These are phyloP conservation scores for Yoshiicerus persimilis DNA, from an alignment of 1,140 invertebrate genomes.

Conservation along the genomic window DNA sequence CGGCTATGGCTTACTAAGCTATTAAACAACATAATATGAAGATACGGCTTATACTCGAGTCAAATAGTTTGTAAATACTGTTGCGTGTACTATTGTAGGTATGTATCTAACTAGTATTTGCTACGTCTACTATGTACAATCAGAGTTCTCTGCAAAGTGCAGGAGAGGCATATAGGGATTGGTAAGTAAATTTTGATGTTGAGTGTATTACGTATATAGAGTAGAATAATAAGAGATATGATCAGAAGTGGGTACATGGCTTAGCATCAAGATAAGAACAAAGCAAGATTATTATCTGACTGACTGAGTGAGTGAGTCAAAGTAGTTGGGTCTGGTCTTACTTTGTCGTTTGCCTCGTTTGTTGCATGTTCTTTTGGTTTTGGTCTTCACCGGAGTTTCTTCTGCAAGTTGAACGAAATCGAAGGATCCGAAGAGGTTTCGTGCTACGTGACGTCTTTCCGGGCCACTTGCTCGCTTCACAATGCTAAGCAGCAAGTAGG, in stretches of 20 bases:
- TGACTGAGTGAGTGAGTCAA: neutral
- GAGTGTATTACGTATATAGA: neutral
- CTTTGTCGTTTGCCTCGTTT: neutral
- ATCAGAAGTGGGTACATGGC: neutral
- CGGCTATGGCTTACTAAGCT: too few relatives aligned
- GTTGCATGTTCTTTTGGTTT: neutral
- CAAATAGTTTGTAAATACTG: too few relatives aligned
- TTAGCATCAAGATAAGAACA: neutral
- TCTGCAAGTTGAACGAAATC: neutral
- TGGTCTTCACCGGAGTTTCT: neutral
- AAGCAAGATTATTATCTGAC: neutral
- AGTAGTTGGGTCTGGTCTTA: neutral
- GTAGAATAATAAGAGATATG: neutral
- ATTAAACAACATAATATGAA: too few relatives aligned
- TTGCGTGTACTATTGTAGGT: too few relatives aligned
- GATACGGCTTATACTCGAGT: too few relatives aligned
- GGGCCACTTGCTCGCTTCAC: neutral
- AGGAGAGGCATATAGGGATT: neutral
- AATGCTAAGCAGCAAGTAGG: neutral
- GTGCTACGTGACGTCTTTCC: neutral
- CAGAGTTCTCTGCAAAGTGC: neutral
- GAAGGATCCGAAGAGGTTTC: neutral
- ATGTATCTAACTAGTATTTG: too few relatives aligned
- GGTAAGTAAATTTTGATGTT: too few relatives aligned
- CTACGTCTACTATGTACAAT: neutral